These are phyloP conservation scores for Helicoverpa zea DNA, from an alignment of 1,140 invertebrate genomes.

Conservation along the genomic window DNA sequence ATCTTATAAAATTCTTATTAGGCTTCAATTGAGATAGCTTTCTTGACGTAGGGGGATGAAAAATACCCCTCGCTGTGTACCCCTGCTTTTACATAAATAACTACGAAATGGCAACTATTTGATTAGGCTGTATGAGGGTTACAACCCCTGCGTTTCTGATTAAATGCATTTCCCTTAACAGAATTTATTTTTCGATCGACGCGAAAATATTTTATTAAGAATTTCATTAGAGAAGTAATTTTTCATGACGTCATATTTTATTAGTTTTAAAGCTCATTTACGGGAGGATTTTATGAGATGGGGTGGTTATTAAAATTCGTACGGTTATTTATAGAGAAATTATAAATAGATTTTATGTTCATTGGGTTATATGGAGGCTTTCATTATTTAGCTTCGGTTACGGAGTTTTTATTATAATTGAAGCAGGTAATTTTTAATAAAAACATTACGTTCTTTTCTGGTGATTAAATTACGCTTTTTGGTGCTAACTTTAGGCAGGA, in stretches of 20 bases:
- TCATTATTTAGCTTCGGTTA: not conserved
- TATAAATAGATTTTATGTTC: slow-evolving; percentile 10
- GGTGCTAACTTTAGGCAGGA: no score
- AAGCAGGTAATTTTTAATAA: not conserved
- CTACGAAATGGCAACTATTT: slow-evolving; percentile 78
- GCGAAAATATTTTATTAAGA: slow-evolving; percentile 56
- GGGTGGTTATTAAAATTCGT: slow-evolving; percentile 2
- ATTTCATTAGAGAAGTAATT: slow-evolving; percentile 48
- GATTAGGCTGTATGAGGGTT: slow-evolving; percentile 68
- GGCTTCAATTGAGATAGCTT: slow-evolving; percentile 62
- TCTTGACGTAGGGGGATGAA: slow-evolving; percentile 60
- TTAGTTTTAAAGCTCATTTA: slow-evolving; percentile 45
- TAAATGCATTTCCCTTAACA: slow-evolving; percentile 73
- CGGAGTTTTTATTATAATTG: not conserved
- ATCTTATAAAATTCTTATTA: slow-evolving; percentile 80
- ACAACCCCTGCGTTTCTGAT: slow-evolving; percentile 60
- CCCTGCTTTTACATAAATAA: slow-evolving; percentile 64
- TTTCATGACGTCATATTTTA: slow-evolving; percentile 43
- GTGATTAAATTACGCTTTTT: no score
- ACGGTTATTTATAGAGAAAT: slow-evolving; percentile 21
- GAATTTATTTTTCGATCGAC: slow-evolving; percentile 70
- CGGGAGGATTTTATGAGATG: slow-evolving; percentile 29
- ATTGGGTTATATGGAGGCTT: not conserved
- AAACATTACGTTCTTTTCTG: no score
- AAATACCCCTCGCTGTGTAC: slow-evolving; percentile 50